Conservation (phyloP, 2,113 vertebrate species). For the Miniopterus natalensis region DNA sequence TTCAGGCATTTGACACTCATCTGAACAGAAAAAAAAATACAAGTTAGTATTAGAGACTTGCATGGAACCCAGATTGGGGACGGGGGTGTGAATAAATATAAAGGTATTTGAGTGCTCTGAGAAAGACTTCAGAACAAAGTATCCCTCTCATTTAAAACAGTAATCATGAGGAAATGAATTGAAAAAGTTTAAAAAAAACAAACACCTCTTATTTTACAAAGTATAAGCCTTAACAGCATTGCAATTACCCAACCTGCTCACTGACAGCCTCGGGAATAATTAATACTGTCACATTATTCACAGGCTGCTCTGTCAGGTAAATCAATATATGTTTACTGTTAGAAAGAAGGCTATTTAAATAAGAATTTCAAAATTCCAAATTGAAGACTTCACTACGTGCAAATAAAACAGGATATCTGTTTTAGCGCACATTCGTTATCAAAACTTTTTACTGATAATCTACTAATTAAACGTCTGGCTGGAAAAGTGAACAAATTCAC, state of each 20-base stretch:
- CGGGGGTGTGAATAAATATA: background rate
- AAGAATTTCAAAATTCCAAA: conserved; percentile 62
- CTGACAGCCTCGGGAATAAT: conserved; percentile 81
- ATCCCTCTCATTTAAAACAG: conserved; percentile 48
- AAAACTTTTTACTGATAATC: conserved; percentile 68
- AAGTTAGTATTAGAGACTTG: conserved; percentile 72
- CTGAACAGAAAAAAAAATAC: conserved; percentile 69
- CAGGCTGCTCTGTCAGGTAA: conserved; percentile 74
- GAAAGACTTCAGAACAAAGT: conserved; percentile 59
- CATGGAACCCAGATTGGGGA: conserved; percentile 23
- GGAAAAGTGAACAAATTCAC: conserved; percentile 60
- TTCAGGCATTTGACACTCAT: conserved; percentile 79
- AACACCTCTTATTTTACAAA: conserved; percentile 64
- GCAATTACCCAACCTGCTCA: conserved; percentile 69
- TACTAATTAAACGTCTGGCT: conserved; percentile 63
- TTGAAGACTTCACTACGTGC: conserved; percentile 53
- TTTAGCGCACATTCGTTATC: background rate
- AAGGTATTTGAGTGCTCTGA: background rate
- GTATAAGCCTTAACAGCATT: conserved; percentile 70
- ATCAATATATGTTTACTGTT: conserved; percentile 72
- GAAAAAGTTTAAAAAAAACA: background rate
- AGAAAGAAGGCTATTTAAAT: conserved; percentile 70
- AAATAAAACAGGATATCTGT: conserved; percentile 66
- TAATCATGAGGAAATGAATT: conserved; percentile 53
- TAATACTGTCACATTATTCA: conserved; percentile 76